These are phyloP conservation scores for Procavia capensis DNA, from an alignment of 2,113 vertebrate genomes.

Conservation along the genomic window DNA sequence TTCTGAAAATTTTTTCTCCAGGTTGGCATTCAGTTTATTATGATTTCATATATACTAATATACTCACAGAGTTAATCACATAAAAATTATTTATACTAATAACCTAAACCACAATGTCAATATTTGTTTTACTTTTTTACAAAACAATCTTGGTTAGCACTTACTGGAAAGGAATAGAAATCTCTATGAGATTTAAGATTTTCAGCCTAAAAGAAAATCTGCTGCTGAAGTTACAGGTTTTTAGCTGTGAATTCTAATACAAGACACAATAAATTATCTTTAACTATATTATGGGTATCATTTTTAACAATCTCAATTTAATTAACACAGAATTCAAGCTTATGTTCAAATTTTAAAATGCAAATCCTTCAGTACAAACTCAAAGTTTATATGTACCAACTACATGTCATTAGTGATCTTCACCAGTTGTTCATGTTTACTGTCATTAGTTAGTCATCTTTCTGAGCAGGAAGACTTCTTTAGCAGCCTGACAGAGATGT, in stretches of 20 bases:
- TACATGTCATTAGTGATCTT: neutral
- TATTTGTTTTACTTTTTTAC: conserved; percentile 15
- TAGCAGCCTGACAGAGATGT: neutral
- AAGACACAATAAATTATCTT: conserved; percentile 11
- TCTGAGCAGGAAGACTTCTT: neutral
- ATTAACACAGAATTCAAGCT: neutral
- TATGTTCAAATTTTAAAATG: neutral
- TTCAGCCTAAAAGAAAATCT: conserved; percentile 19
- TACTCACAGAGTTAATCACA: conserved; percentile 7
- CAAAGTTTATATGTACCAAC: neutral
- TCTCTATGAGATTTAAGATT: conserved; percentile 22
- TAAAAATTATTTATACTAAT: conserved; percentile 4
- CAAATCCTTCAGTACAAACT: neutral
- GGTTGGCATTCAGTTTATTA: neutral
- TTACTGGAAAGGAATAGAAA: neutral
- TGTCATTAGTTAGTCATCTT: neutral
- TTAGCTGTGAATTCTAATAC: conserved; percentile 35
- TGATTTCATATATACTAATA: neutral
- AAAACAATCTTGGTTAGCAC: neutral
- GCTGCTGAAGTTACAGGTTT: conserved; percentile 28
- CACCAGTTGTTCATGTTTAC: neutral
- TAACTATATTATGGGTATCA: neutral
- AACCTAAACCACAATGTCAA: conserved; percentile 5
- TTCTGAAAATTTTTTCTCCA: conserved; percentile 37
- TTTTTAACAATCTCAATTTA: neutral